Conservation (phyloP, 1,140 invertebrate species). For the Heliconius melpomene region DNA sequence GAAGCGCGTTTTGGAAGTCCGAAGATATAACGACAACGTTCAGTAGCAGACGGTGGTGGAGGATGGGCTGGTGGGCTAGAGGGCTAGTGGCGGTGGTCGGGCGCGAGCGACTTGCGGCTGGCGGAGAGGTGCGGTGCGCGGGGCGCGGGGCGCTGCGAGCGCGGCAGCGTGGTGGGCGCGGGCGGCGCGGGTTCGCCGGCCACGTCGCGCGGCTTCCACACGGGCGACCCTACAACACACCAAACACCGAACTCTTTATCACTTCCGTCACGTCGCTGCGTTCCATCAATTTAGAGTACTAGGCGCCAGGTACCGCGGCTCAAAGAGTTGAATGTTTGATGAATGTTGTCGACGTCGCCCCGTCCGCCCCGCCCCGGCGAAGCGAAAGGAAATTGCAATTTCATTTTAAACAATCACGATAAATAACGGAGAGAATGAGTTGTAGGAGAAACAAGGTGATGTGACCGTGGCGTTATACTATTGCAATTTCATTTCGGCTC, state of each 20-base stretch:
- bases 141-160: slow-evolving; percentile 76
- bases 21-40: background rate
- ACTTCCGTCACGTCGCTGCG: slow-evolving; percentile 29
- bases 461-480: slow-evolving; percentile 22
- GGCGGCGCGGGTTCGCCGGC: slow-evolving; percentile 60
- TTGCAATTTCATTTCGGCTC: slow-evolving; percentile 34
- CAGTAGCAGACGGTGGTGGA: background rate
- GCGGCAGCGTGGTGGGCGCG: slow-evolving; percentile 76
- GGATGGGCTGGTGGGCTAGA: slow-evolving; percentile 50
- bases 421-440: background rate
- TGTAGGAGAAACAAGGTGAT: background rate
- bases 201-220: slow-evolving; percentile 94
- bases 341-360: slow-evolving; percentile 68
- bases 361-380: slow-evolving; percentile 41
- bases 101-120: slow-evolving; percentile 80
- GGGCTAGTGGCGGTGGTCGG: slow-evolving; percentile 74
- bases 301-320: slow-evolving; percentile 46
- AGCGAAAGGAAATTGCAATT: slow-evolving; percentile 35
- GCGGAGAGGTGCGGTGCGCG: slow-evolving; percentile 75
- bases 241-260: slow-evolving; percentile 81
- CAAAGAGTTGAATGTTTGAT: slow-evolving; percentile 83
- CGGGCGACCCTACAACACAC: slow-evolving; percentile 91
- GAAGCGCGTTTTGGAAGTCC: slow-evolving; percentile 10
- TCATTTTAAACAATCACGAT: background rate
- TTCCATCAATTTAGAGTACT: slow-evolving; percentile 39